phyloP scores from a whole-genome alignment of 2,888 invertebrate genomes.

The Labia minor region DNA sequence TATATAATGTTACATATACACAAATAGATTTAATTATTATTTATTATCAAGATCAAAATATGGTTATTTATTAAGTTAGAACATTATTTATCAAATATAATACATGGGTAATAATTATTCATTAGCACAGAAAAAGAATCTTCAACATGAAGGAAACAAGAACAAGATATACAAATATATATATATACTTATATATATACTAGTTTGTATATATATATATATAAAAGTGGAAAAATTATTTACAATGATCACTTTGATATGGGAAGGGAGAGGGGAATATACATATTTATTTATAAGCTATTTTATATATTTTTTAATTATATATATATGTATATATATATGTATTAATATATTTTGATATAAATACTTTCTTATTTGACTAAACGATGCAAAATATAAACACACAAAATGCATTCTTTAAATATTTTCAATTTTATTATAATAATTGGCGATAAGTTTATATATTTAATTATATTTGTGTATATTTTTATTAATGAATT shows the following conservation, averaged over 20 bases:
- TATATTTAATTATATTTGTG: too few relatives aligned
- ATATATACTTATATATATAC: slow-evolving; percentile 18
- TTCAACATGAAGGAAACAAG: slow-evolving; percentile 25
- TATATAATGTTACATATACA: too few relatives aligned
- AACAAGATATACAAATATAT: slow-evolving; percentile 26
- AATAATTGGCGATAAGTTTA: too few relatives aligned
- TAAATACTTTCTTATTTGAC: slow-evolving; percentile 20
- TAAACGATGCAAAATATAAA: slow-evolving; percentile 23
- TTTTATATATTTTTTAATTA: slow-evolving; percentile 18
- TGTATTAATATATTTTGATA: slow-evolving; percentile 9
- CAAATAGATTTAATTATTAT: too few relatives aligned
- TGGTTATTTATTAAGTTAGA: slow-evolving; percentile 8
- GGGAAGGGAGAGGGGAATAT: slow-evolving; percentile 22
- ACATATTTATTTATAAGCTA: slow-evolving; percentile 18
- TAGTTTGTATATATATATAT: slow-evolving; percentile 24
- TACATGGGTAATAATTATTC: slow-evolving; percentile 22
- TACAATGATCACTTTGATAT: slow-evolving; percentile 26
- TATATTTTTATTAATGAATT: too few relatives aligned
- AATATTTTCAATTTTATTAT: too few relatives aligned
- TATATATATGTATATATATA: slow-evolving; percentile 18
- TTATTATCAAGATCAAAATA: too few relatives aligned
- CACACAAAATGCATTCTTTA: slow-evolving; percentile 18
- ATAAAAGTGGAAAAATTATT: slow-evolving; percentile 27
- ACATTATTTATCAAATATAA: slow-evolving; percentile 25
- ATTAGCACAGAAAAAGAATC: slow-evolving; percentile 22